These are phyloP conservation scores for Plutomurus gul DNA, from an alignment of 1,140 invertebrate genomes.

Conservation along the genomic window DNA sequence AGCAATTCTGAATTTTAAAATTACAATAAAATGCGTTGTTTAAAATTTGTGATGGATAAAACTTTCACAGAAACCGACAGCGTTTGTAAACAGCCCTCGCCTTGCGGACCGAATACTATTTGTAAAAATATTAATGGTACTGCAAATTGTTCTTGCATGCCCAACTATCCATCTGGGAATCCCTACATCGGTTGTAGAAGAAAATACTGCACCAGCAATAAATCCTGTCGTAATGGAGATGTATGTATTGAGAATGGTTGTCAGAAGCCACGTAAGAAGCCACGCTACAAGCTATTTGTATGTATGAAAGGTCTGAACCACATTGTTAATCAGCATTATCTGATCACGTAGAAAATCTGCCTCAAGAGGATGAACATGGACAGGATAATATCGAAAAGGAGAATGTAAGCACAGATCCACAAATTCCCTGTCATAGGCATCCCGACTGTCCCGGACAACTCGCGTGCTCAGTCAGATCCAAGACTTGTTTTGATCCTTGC, in stretches of 20 bases:
- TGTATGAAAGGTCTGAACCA: too few relatives aligned
- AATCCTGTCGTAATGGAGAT: background rate
- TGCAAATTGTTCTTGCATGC: background rate
- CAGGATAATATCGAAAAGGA: too few relatives aligned
- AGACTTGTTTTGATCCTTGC: background rate
- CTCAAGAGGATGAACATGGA: too few relatives aligned
- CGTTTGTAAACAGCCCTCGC: too few relatives aligned
- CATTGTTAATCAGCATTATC: too few relatives aligned
- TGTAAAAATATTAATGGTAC: conserved; percentile 56
- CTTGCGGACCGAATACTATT: conserved; percentile 64
- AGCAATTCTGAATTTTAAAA: background rate
- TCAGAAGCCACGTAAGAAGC: background rate
- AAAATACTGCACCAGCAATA: background rate
- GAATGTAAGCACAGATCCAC: too few relatives aligned
- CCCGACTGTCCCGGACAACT: background rate
- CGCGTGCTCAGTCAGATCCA: background rate
- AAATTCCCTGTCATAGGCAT: background rate
- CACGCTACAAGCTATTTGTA: too few relatives aligned
- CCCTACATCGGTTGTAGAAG: background rate
- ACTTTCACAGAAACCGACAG: too few relatives aligned
- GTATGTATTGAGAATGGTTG: background rate
- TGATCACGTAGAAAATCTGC: too few relatives aligned
- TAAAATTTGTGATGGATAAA: too few relatives aligned
- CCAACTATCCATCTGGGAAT: background rate
- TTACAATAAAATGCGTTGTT: background rate